Evolutionary conservation across 2,888 invertebrate genomes (phyloP), one percentile per base, ranked within the genome.

Genomic region (Phengaris alcon): DNA sequence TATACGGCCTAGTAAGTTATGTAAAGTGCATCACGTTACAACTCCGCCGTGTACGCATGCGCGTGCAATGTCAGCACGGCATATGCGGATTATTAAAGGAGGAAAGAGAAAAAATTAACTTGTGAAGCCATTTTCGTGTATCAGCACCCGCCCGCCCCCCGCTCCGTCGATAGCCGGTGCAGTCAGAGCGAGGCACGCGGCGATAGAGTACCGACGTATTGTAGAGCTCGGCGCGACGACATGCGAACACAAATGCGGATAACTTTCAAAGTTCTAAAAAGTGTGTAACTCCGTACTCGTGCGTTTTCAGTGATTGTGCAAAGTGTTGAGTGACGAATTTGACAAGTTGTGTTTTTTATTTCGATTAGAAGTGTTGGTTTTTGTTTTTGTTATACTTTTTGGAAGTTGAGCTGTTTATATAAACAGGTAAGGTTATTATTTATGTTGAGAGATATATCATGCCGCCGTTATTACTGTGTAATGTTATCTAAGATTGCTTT

Each of bases 21-120:
- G 91, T 92, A 93, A 93, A 93, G 90, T 92, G 93, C 93, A 93
- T 93, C 91, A 90, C 88, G 88, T 90, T 89, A 90, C 91, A 90
- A 89, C 91, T 91, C 90, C 89, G 88, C 86, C 84, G 84, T 84
- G 84, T 84, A 88, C 93, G 93, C 93, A 92, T 93, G 93, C 93
- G 93, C 90, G 86, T 90, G 90, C 90, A 90, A 83, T 86, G 87
- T 85, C 86, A 83, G 89, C 88, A 89, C 91, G 89, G 90, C 93
- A 93, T 93, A 93, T 93, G 93, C 93, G 93, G 91, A 91, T 91
- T 92, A 93, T 93, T 93, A 93, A 91, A 93, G 93, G 88, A 93
- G 90, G 93, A 93, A 93, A 93, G 93, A 93, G 93, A 93, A 93
- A 93, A 93, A 93, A 92, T 92, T 92, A 89, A 93, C 91, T 93